phyloP scores from a whole-genome alignment of 2,113 vertebrate species.

The Dromiciops gliroides region DNA sequence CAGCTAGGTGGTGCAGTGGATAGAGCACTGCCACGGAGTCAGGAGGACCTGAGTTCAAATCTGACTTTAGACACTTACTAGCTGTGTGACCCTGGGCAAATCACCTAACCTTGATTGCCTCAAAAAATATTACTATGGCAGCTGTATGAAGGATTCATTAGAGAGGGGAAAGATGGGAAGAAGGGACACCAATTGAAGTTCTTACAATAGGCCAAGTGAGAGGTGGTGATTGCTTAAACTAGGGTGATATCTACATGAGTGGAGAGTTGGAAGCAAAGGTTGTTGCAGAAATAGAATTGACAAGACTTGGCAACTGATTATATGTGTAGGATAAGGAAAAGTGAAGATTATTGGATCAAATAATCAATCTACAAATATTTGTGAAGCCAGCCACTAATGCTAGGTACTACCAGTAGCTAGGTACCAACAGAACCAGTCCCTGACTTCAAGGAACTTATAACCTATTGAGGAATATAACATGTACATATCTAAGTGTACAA shows the following conservation, averaged over 20 bases:
- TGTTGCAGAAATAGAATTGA: not conserved
- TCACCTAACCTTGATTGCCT: not conserved
- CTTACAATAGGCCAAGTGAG: not conserved
- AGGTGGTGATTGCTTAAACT: not conserved
- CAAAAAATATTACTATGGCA: not conserved
- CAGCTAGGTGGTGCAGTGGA: not conserved
- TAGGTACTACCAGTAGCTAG: not conserved
- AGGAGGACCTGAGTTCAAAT: not conserved
- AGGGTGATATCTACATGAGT: not conserved
- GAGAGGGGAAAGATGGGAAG: not conserved
- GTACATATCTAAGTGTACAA: not conserved
- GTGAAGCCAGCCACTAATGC: not conserved
- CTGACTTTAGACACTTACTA: not conserved
- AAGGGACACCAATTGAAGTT: not conserved
- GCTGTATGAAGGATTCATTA: not conserved
- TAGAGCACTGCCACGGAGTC: no score
- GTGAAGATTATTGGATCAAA: not conserved
- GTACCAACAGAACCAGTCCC: not conserved
- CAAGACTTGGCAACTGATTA: not conserved
- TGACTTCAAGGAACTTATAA: not conserved
- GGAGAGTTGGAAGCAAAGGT: not conserved
- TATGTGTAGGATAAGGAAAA: not conserved
- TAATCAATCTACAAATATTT: not conserved
- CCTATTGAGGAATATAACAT: not conserved
- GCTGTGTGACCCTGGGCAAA: not conserved